These are phyloP conservation scores for Tychaedon coryphoeus DNA, from an alignment of 2,113 vertebrate genomes.

Conservation along the genomic window DNA sequence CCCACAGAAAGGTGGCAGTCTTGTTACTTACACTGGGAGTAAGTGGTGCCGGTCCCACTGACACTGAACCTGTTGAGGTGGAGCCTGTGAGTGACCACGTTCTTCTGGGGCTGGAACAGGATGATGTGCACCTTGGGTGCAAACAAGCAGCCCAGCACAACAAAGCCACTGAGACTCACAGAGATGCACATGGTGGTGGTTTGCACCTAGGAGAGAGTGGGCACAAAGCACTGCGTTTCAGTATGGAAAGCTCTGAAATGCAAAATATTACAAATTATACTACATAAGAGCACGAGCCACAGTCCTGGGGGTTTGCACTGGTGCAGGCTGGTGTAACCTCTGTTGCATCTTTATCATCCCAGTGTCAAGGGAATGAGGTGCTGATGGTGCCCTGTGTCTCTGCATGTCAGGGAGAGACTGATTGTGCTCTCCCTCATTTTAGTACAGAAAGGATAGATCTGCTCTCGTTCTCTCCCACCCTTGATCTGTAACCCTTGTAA, in stretches of 20 bases:
- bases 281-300: background rate
- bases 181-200: slow-evolving; percentile 99
- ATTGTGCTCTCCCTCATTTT: background rate
- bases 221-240: background rate
- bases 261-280: background rate
- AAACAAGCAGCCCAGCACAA: slow-evolving; percentile 96
- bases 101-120: slow-evolving; percentile 98
- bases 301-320: background rate
- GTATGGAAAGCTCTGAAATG: background rate
- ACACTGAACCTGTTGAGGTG: slow-evolving; percentile 97
- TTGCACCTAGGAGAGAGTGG: slow-evolving; percentile 83
- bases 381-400: background rate
- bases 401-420: background rate
- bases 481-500: background rate
- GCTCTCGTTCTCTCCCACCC: background rate
- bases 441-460: background rate
- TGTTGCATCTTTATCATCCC: background rate
- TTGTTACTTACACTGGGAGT: slow-evolving; percentile 88
- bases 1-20: background rate
- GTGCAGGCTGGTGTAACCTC: background rate
- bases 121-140: slow-evolving; percentile 98
- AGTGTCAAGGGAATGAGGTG: background rate
- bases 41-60: slow-evolving; percentile 89
- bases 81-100: slow-evolving; percentile 93
- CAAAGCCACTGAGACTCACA: slow-evolving; percentile 95